Evolutionary conservation across 2,797 vertebrate species (phyloP).

Genomic region (Tinamus major): DNA sequence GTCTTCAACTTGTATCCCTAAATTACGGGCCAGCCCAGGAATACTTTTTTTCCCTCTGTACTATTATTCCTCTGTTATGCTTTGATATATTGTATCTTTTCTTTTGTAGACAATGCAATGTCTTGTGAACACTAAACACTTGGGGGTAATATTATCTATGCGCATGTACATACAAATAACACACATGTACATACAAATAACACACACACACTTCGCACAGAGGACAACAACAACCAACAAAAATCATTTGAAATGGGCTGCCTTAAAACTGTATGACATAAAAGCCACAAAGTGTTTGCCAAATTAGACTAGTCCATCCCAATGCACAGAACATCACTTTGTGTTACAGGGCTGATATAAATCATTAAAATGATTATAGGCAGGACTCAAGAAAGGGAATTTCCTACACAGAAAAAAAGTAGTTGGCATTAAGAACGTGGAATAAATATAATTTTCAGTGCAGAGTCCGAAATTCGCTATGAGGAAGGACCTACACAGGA

Average conservation of each 20-base stretch:
- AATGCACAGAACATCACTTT: background rate
- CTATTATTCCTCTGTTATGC: background rate
- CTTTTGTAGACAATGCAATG: background rate
- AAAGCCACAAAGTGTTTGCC: background rate
- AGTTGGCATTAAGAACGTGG: background rate
- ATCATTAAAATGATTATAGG: background rate
- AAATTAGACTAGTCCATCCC: background rate
- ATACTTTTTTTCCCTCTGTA: background rate
- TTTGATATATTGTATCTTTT: background rate
- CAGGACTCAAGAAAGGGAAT: background rate
- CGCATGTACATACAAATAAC: rapidly evolving
- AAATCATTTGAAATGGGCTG: background rate
- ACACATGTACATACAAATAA: background rate
- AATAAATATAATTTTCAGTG: background rate
- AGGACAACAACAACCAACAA: background rate
- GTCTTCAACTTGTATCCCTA: background rate
- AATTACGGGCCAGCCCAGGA: background rate
- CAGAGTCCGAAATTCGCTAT: background rate
- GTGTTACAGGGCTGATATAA: background rate
- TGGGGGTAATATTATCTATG: too few relatives aligned
- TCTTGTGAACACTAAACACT: background rate
- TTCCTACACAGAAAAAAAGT: background rate
- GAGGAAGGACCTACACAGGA: background rate
- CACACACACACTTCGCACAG: rapidly evolving
- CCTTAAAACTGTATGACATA: background rate